Evolutionary conservation across 2,113 vertebrate genomes (phyloP).

Genomic region (Halcyon malimbica): DNA sequence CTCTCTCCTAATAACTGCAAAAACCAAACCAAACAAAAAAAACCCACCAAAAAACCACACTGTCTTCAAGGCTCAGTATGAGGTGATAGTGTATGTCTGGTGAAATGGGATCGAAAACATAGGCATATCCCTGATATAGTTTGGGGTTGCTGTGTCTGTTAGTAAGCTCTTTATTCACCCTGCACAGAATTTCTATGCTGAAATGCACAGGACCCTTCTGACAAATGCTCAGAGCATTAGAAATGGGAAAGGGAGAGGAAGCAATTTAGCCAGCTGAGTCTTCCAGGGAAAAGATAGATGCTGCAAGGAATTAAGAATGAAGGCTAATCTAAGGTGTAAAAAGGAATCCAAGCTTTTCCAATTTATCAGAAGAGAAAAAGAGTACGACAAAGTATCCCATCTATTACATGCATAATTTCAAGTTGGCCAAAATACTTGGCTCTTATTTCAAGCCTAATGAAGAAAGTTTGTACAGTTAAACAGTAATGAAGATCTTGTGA

Average conservation of each 20-base stretch:
- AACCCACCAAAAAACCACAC: too few relatives aligned
- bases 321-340: neutral
- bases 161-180: neutral
- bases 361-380: neutral
- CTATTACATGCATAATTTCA: neutral
- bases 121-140: neutral
- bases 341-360: neutral
- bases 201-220: neutral
- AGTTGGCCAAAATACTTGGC: neutral
- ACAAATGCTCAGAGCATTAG: neutral
- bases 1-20: neutral
- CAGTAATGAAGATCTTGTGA: neutral
- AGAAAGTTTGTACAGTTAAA: neutral
- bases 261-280: neutral
- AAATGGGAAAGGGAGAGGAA: neutral
- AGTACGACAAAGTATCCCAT: neutral
- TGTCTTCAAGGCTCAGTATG: neutral
- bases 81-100: rapidly evolving
- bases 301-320: constrained; percentile 22
- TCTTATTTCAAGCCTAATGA: constrained; percentile 10
- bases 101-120: neutral
- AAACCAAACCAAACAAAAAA: neutral
- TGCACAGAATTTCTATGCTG: neutral
- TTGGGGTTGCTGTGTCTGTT: neutral
- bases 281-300: constrained; percentile 2